These are phyloP conservation scores for Tautogolabrus adspersus DNA, from an alignment of 2,113 vertebrate species.

Conservation along the genomic window DNA sequence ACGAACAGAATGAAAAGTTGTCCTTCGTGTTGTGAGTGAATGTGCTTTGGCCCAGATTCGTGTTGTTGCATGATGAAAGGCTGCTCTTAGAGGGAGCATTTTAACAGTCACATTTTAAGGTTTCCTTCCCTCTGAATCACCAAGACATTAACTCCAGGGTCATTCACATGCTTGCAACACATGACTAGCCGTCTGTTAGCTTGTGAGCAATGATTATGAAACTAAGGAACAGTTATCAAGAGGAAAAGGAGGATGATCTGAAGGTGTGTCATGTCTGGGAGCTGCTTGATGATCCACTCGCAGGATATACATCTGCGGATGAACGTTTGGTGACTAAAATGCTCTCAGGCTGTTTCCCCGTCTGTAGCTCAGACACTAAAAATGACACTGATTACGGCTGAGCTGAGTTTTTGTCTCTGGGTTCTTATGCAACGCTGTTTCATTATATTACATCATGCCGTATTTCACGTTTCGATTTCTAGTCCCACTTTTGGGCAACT, in stretches of 20 bases:
- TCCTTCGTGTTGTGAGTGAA: conserved; percentile 16
- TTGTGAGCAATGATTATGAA: conserved; percentile 55
- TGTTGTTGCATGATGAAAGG: conserved; percentile 20
- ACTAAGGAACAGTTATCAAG: conserved; percentile 31
- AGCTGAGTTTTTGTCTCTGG: conserved; percentile 46
- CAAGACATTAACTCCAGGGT: conserved; percentile 21
- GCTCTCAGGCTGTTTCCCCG: background rate
- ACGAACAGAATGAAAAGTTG: conserved; percentile 18
- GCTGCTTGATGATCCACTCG: conserved; percentile 24
- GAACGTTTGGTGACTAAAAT: conserved; percentile 12
- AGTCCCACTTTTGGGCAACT: conserved; percentile 60
- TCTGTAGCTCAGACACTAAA: conserved; percentile 33
- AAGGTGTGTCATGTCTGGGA: conserved; percentile 64
- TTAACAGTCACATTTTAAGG: conserved; percentile 11
- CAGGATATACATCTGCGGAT: conserved; percentile 31
- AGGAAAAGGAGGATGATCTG: conserved; percentile 30
- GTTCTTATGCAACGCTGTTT: conserved; percentile 52
- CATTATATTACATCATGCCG: conserved; percentile 73
- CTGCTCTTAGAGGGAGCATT: conserved; percentile 24
- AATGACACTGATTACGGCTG: conserved; percentile 61
- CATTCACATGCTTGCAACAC: conserved; percentile 20
- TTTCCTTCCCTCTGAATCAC: conserved; percentile 54
- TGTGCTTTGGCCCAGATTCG: background rate
- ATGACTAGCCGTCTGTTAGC: conserved; percentile 32
- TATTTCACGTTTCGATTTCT: conserved; percentile 61